phyloP scores from a whole-genome alignment of 2,797 vertebrate genomes.

The Hirundo rustica region DNA sequence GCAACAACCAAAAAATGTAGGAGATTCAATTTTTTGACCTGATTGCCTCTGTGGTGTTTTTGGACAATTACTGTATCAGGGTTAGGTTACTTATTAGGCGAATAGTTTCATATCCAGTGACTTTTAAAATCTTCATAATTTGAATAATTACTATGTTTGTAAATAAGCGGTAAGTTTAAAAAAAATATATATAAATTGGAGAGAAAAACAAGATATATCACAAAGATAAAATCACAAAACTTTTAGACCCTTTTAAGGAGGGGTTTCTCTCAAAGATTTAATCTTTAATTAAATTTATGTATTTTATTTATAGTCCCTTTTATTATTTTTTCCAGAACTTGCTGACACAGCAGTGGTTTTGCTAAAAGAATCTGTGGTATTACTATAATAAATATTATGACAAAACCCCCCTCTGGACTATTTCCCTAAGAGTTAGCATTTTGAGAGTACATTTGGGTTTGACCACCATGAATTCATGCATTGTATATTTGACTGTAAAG shows the following conservation, averaged over 20 bases:
- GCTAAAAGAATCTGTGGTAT: slow-evolving; percentile 39
- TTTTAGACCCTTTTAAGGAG: slow-evolving; percentile 17
- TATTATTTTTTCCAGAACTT: slow-evolving; percentile 54
- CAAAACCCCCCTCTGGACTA: not conserved
- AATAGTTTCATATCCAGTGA: slow-evolving; percentile 16
- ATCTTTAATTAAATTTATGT: slow-evolving; percentile 64
- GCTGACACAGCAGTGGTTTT: slow-evolving; percentile 25
- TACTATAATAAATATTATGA: slow-evolving; percentile 58
- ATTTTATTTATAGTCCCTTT: slow-evolving; percentile 57
- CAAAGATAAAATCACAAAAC: slow-evolving; percentile 15
- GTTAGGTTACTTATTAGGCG: not conserved
- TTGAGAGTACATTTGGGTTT: slow-evolving; percentile 40
- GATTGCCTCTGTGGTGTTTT: not conserved
- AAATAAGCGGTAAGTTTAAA: slow-evolving; percentile 31
- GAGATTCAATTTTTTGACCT: not conserved
- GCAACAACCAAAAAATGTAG: not conserved
- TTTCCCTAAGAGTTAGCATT: slow-evolving; percentile 41
- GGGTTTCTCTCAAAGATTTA: slow-evolving; percentile 22
- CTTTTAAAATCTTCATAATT: slow-evolving; percentile 19
- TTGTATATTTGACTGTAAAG: slow-evolving; percentile 44
- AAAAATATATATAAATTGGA: not conserved
- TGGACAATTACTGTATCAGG: not conserved
- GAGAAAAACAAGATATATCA: slow-evolving; percentile 25
- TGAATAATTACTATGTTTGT: slow-evolving; percentile 48
- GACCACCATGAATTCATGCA: slow-evolving; percentile 47